Percentiles rank a stretch among this genome's conserved stretches.
These are phyloP conservation scores for Pammene fasciana DNA, from an alignment of 2,888 invertebrate genomes.

Conservation along the genomic window DNA sequence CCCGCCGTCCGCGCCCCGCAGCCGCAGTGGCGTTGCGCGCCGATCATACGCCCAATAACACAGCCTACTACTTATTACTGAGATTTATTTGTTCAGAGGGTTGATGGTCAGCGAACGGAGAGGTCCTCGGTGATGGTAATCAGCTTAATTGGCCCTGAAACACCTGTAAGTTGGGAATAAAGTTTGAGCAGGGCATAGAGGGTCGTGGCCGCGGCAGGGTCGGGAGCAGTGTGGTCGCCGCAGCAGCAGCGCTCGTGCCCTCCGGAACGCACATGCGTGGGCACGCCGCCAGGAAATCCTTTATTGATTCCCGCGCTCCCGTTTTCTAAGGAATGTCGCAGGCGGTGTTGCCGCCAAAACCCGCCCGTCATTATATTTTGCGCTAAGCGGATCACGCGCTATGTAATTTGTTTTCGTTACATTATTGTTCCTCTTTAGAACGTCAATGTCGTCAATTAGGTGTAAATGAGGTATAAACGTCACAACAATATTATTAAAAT, in stretches of 20 bases:
- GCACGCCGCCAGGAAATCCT: slow-evolving; percentile 83
- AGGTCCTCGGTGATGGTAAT: slow-evolving; percentile 46
- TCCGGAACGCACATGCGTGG: slow-evolving; percentile 81
- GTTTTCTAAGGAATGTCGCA: slow-evolving; percentile 80
- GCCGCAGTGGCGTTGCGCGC: slow-evolving; percentile 82
- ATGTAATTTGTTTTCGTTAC: slow-evolving; percentile 59
- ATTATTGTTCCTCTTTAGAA: slow-evolving; percentile 27
- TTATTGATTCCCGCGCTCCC: slow-evolving; percentile 83
- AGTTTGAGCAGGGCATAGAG: slow-evolving; percentile 22
- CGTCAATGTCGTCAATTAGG: not conserved
- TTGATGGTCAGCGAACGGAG: slow-evolving; percentile 65
- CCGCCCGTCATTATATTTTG: slow-evolving; percentile 70
- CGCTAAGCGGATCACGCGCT: slow-evolving; percentile 68
- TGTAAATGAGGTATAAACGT: not conserved
- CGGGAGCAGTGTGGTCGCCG: slow-evolving; percentile 35
- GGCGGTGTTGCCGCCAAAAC: slow-evolving; percentile 76
- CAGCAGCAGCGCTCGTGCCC: slow-evolving; percentile 45
- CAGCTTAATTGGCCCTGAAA: slow-evolving; percentile 16
- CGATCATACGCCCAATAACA: slow-evolving; percentile 82
- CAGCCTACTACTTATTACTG: slow-evolving; percentile 76
- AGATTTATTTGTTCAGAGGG: slow-evolving; percentile 77
- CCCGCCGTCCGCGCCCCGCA: slow-evolving; percentile 55
- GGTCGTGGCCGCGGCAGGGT: slow-evolving; percentile 46
- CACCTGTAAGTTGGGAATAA: slow-evolving; percentile 15
- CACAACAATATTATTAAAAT: not conserved